Percentiles rank a stretch among this genome's conserved stretches.
These are phyloP conservation scores for Lypha dubia DNA, from an alignment of 2,888 invertebrate genomes.

Conservation along the genomic window DNA sequence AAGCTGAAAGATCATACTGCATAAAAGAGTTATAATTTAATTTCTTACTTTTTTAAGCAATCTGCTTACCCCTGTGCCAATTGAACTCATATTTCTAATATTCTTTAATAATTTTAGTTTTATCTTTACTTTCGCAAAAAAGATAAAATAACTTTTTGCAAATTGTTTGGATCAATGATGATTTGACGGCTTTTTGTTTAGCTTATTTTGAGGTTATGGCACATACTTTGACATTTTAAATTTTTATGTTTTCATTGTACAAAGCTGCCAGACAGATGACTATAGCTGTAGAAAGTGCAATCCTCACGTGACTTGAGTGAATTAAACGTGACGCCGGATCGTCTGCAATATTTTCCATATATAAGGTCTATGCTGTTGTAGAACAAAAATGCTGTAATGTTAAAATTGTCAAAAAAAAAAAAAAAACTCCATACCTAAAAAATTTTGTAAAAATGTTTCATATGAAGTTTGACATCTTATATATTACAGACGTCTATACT, in stretches of 20 bases:
- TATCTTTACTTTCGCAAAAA: constrained; percentile 36
- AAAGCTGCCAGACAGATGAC: constrained; percentile 71
- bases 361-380: too few species aligned
- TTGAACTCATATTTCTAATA: constrained; percentile 99
- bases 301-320: too few species aligned
- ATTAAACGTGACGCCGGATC: too few species aligned
- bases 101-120: constrained; percentile 75
- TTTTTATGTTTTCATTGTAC: constrained; percentile 77
- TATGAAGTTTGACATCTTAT: too few species aligned
- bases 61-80: constrained; percentile 94
- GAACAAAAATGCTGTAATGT: too few species aligned
- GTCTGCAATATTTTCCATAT: too few species aligned
- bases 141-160: constrained; percentile 33
- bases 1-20: constrained; percentile 99
- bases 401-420: too few species aligned
- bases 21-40: constrained; percentile 74
- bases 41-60: background rate
- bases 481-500: too few species aligned
- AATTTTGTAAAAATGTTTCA: too few species aligned
- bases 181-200: constrained; percentile 82
- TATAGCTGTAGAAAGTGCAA: too few species aligned
- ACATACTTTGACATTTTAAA: constrained; percentile 71
- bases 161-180: constrained; percentile 78
- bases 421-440: too few species aligned
- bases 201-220: constrained; percentile 73